Conservation (phyloP, 2,797 vertebrate species). For the Morus bassanus region DNA sequence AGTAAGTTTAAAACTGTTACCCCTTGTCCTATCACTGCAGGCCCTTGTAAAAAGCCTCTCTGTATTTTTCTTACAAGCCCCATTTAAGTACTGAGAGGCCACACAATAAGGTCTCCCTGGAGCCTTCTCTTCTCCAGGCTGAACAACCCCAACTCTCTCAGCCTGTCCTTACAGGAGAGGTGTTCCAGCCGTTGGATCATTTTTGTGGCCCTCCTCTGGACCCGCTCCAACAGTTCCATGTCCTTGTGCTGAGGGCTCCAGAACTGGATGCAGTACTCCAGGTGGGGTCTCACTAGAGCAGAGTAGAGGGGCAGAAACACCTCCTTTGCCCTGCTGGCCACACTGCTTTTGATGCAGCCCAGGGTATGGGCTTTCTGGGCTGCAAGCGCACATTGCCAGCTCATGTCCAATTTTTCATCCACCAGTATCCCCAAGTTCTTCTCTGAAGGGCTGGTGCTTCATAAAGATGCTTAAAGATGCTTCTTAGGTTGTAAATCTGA, state of each 20-base stretch:
- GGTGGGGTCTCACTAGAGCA: accelerated
- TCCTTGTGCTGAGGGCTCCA: background rate
- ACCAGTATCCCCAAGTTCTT: accelerated
- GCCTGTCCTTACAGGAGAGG: background rate
- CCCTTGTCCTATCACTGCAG: background rate
- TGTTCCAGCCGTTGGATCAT: background rate
- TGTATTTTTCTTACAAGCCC: background rate
- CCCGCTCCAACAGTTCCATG: accelerated
- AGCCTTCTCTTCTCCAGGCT: background rate
- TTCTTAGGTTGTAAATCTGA: background rate
- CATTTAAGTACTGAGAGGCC: background rate
- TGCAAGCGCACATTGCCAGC: accelerated
- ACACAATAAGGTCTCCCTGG: background rate
- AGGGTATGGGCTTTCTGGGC: background rate
- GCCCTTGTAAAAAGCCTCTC: background rate
- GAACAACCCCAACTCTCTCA: background rate
- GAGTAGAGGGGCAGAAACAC: background rate
- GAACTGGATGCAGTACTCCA: background rate
- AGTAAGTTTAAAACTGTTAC: background rate
- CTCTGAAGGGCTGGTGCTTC: background rate
- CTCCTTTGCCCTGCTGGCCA: background rate
- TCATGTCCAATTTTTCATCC: background rate
- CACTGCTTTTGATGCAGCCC: background rate
- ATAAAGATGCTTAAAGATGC: background rate
- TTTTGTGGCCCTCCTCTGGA: background rate